Base-by-base conservation (phyloP, 1,140 invertebrate species). In the Danaus melanippus region DNA sequence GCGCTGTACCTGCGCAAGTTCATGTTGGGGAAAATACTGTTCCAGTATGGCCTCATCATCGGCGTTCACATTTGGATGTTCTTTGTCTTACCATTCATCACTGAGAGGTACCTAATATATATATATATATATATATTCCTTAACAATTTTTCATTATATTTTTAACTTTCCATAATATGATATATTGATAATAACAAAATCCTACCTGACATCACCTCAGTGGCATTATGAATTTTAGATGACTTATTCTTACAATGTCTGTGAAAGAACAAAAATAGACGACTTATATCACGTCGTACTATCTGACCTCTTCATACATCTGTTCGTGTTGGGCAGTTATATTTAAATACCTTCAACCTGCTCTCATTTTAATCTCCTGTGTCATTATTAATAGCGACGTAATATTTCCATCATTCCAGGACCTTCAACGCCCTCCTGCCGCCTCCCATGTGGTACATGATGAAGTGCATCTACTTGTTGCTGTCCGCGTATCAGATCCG, bases 51-150 rank as follows among this genome's bases (percentile, higher is more conserved):
- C 47, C 91, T 98, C 8, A 94, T 99, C n/a, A 90, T 98, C 40
- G 91, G 97, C 21, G 92, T 99, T 40, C 98, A 99, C 78, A 90
- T 97, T 46, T 99, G 97, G 96, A 95, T 99, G 91, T 99, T 99
- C 87, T 97, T 99, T 62, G 90, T 98, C 50, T 89, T 99, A 52
- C 98, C 98, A 0, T 92, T 92, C 17, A 93, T 98, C 8, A 99
- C 97, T 10, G 95, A 96, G 74, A 94, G 94, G 95, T 96, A 87
- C 69, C 69, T 50, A 21, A 11, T 12, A 39, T 15, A 15, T n/a
- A n/a, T n/a, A n/a, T n/a, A n/a, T n/a, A n/a, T n/a, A n/a, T n/a
- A n/a, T 15, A 3, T 15, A 15, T 3, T 15, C 15, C 15, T 15
- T 3, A 15, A 15, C 1, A 1, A 15, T 15, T 15, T 15, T 1